Evolutionary conservation across 2,888 invertebrate species (phyloP), one percentile per base, ranked within the genome.

Genomic region (Pandemis corylana): DNA sequence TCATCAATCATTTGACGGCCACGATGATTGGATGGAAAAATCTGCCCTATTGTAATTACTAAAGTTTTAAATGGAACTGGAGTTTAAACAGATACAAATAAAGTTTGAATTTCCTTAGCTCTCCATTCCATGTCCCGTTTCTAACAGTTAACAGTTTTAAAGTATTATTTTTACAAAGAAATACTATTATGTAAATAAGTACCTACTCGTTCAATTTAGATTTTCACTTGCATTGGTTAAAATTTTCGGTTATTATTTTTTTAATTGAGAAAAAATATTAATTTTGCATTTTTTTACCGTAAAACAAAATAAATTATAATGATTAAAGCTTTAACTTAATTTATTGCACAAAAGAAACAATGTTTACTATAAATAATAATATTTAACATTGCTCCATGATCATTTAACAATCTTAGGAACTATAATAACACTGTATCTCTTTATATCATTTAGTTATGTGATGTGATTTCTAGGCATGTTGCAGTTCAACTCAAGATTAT

Each of bases 1-100:
- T 68, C 82, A 85, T 87, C 81, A 85, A 87, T 86, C 87, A 87
- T 80, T 71, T 71, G 44, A 77, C 78, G 20, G 49, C 66, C 36
- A 13, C 42, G 41, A 62, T 67, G 75, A 75, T 75, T 66, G 61
- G 75, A 74, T 62, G 61, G 66, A 36, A 72, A 51, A 10, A 65
- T 62, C 28, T 42, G 15, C 61, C 67, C 51, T 51, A 62, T 41
- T 56, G 53, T 41, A 70, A 41, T 13, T 56, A 20, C 28, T 15
- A 44, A 3, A 2, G 10, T 15, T 7, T 20, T 41, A 12, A 51
- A 4, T 4, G 13, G 46, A 49, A 15, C 46, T 46, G 62, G 41
- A 46, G 66, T 36, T 67, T 66, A 53, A 56, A 5, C 2, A 13
- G 0, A 1, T 44, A 2, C 0, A 5, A n/a, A 53, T 63, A 67